Evolutionary conservation across 2,797 vertebrate species (phyloP).

Genomic region (Platalea minor): DNA sequence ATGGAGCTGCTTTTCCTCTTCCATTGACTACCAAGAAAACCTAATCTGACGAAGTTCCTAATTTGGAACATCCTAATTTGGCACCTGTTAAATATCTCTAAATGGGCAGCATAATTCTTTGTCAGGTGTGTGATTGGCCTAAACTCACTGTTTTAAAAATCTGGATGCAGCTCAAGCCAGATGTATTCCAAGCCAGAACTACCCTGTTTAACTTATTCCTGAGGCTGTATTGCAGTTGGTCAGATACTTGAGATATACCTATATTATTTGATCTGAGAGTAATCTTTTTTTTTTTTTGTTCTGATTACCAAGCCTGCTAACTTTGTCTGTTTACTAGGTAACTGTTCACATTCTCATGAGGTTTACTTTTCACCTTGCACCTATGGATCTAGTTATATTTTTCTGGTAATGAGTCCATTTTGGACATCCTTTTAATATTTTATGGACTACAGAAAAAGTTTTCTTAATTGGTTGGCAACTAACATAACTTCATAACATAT

Average conservation of each 20-base stretch:
- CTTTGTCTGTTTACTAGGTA: not conserved
- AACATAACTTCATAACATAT: not conserved
- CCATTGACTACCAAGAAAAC: not conserved
- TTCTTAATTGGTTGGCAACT: not conserved
- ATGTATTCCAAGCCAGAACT: not conserved
- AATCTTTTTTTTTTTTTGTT: not conserved
- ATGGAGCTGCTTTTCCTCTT: not conserved
- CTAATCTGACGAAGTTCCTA: not conserved
- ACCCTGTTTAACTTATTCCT: not conserved
- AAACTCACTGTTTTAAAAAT: not conserved
- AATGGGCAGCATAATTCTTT: not conserved
- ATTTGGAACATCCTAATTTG: not conserved
- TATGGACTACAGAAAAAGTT: not conserved
- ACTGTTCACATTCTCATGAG: not conserved
- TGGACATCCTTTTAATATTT: not conserved
- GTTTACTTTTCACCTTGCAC: not conserved
- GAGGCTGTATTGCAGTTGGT: not conserved
- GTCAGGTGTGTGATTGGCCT: not conserved
- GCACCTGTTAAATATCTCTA: not conserved
- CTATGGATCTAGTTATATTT: not conserved
- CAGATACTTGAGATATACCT: not conserved
- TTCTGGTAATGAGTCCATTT: not conserved
- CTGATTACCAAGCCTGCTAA: not conserved
- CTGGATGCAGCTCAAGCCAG: not conserved
- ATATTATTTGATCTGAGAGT: not conserved